A percentile compares a stretch with the other conserved stretches of the same genome.
Conservation (phyloP, 1,140 invertebrate species). For the Physella acuta region DNA sequence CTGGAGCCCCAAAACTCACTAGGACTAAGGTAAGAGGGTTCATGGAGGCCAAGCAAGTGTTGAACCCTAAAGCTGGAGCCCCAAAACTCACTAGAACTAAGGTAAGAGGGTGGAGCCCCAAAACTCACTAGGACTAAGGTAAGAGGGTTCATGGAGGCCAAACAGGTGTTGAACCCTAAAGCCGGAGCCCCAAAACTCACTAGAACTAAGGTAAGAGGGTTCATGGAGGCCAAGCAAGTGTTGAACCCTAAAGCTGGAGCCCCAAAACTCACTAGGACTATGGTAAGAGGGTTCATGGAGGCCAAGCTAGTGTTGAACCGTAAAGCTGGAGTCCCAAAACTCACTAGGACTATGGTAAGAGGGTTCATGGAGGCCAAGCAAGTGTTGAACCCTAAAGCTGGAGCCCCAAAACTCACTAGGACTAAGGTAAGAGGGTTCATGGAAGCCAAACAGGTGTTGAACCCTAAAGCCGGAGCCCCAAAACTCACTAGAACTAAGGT, state of each 20-base stretch:
- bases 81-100: conserved; percentile 1
- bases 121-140: too few species aligned
- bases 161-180: too few species aligned
- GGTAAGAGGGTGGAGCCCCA: too few species aligned
- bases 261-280: neutral
- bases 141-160: too few species aligned
- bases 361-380: conserved; percentile 49
- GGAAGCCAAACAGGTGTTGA: conserved; percentile 44
- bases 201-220: conserved; percentile 45
- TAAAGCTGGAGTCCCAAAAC: conserved; percentile 47
- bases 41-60: conserved; percentile 39
- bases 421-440: conserved; percentile 40
- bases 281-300: conserved; percentile 46
- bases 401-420: conserved; percentile 1
- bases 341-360: too few species aligned
- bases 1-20: conserved; percentile 4
- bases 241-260: conserved; percentile 37
- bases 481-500: conserved; percentile 26
- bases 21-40: conserved; percentile 39
- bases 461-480: conserved; percentile 28
- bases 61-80: conserved; percentile 37
- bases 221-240: conserved; percentile 42
- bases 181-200: too few species aligned
- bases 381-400: conserved; percentile 38
- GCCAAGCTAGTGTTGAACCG: conserved; percentile 49